Base-by-base conservation (phyloP, 2,113 vertebrate species). In the Phrynosoma platyrhinos region DNA sequence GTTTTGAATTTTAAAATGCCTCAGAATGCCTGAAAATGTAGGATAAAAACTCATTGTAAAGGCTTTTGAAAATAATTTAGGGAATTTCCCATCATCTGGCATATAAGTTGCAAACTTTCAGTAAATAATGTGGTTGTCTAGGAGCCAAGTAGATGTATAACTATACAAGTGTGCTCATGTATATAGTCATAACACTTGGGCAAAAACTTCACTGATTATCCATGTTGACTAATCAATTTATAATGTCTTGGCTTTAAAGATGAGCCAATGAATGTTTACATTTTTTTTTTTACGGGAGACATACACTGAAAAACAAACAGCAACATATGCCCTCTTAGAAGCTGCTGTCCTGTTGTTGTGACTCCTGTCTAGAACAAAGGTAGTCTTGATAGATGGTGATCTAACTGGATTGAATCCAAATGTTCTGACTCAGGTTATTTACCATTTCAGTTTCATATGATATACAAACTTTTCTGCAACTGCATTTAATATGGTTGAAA, bases 41-140 rank as follows among this genome's bases (percentile, higher is more conserved):
- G 76, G 1, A 6, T 88, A 21, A 42, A 64, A n/a, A 21, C 14
- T 71, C 21, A 87, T 0, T 23, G 9, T 71, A 87, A 55, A 0
- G 53, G 64, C 9, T 88, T 12, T 94, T 93, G 92, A 58, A 55
- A 42, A 55, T 16, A 89, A 91, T 84, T 84, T 55, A 8, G 32
- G 27, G 53, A 42, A 40, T 14, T 62, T 62, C 32, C 4, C 3
- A 25, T 40, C 27, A n/a, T 47, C 14, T n/a, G 40, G 52, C 53
- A 32, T 52, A 53, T 27, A 72, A 32, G 52, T 84, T 55, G 18
- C 68, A 72, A 32, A 23, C 47, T 72, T 55, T 72, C 18, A 36
- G 18, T 53, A 72, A 55, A 84, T 55, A 12, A 36, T 25, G 47
- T 47, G 47, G 52, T 23, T 74, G 20, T 72, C 6, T 55, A 79